phyloP scores from a whole-genome alignment of 2,797 vertebrate genomes.

The Lacerta bilineata region DNA sequence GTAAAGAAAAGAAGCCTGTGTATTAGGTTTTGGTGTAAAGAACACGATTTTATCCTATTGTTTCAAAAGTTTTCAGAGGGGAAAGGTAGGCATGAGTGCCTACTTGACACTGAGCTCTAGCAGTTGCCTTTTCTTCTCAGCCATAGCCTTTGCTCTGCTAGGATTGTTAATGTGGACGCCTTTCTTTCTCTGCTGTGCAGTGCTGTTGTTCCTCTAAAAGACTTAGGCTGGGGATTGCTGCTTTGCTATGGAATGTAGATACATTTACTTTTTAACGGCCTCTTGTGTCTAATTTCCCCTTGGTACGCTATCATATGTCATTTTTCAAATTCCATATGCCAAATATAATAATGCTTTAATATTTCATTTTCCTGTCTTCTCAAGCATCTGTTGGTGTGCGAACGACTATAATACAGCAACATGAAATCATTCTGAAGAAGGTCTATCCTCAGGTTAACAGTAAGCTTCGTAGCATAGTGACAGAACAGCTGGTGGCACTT shows the following conservation, averaged over 20 bases:
- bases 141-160: neutral
- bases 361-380: constrained; percentile 26
- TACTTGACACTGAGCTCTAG: neutral
- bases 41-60: neutral
- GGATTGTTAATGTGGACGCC: neutral
- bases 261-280: neutral
- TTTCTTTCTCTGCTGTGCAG: neutral
- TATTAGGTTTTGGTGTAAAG: neutral
- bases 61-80: neutral
- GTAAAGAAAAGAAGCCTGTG: neutral
- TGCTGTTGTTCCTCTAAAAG: neutral
- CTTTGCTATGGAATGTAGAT: constrained; percentile 11
- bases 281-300: neutral
- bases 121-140: neutral
- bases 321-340: neutral
- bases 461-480: constrained; percentile 84
- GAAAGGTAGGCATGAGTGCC: neutral
- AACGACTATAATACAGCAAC: constrained; percentile 84
- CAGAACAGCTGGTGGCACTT: constrained; percentile 92
- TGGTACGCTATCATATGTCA: neutral
- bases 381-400: constrained; percentile 87
- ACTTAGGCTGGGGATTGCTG: neutral
- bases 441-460: constrained; percentile 92
- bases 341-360: neutral
- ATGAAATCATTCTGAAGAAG: constrained; percentile 85